Conservation (phyloP, 2,797 vertebrate species). For the Pseudocheirus occidentalis region DNA sequence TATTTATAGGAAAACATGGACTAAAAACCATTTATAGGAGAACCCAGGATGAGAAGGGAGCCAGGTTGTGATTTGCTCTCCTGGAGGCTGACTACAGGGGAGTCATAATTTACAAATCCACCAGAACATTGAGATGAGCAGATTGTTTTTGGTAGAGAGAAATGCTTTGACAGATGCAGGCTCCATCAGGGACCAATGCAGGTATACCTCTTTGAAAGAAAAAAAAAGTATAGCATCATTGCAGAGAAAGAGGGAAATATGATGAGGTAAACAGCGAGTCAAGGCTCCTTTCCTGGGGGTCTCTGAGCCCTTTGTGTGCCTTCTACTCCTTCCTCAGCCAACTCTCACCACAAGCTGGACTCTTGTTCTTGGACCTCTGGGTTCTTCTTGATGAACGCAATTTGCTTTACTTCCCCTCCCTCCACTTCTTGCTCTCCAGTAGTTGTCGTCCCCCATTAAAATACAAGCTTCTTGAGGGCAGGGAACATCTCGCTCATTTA, state of each 20-base stretch:
- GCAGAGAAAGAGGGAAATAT: not conserved
- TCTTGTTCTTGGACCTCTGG: not conserved
- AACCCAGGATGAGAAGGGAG: not conserved
- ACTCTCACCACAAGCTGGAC: not conserved
- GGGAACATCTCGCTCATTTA: not conserved
- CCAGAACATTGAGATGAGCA: too few species aligned
- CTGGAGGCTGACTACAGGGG: not conserved
- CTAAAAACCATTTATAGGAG: not conserved
- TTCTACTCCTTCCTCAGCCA: not conserved
- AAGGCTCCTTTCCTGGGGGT: not conserved
- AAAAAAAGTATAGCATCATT: not conserved
- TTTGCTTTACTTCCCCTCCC: not conserved
- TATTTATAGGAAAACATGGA: too few species aligned
- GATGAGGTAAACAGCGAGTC: not conserved
- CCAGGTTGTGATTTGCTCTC: not conserved
- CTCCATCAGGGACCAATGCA: not conserved
- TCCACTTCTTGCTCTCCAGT: not conserved
- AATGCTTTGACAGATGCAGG: not conserved
- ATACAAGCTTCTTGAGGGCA: not conserved
- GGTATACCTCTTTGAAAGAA: not conserved
- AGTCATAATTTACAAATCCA: not conserved
- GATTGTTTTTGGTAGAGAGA: not conserved
- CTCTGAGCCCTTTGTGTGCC: not conserved
- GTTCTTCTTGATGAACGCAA: not conserved
- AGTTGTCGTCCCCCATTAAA: not conserved